phyloP scores from a whole-genome alignment of 2,888 invertebrate genomes.

The Hemithea aestivaria region DNA sequence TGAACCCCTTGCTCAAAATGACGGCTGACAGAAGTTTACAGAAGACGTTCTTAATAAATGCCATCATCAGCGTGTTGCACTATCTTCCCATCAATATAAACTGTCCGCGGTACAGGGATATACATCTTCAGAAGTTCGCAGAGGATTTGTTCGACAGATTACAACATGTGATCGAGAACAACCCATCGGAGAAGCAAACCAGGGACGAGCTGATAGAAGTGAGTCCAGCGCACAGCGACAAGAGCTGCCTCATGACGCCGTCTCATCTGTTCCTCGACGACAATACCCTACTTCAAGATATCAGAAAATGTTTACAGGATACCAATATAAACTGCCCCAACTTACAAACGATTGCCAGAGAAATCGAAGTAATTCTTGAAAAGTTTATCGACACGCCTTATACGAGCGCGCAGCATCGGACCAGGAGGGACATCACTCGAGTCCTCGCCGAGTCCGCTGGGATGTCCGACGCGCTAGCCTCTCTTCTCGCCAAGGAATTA shows the following conservation, averaged over 20 bases:
- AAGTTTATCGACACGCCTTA: constrained; percentile 8
- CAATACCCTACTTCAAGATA: constrained; percentile 3
- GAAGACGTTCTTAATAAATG: constrained; percentile 13
- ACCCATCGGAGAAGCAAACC: too few relatives aligned
- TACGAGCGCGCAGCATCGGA: too few relatives aligned
- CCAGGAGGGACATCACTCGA: too few relatives aligned
- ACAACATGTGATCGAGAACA: neutral
- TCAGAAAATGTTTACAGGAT: constrained; percentile 14
- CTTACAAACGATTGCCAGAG: constrained; percentile 6
- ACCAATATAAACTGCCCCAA: constrained; percentile 5
- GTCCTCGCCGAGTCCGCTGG: too few relatives aligned
- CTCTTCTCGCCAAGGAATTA: too few relatives aligned
- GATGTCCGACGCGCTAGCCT: too few relatives aligned
- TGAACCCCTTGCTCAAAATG: constrained; percentile 9
- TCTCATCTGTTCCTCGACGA: neutral
- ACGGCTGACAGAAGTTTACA: constrained; percentile 2
- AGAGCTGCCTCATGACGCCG: too few relatives aligned
- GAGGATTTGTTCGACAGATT: constrained; percentile 20
- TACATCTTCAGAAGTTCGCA: constrained; percentile 7
- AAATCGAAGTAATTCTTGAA: constrained; percentile 8
- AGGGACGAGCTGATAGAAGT: too few relatives aligned
- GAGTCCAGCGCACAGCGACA: too few relatives aligned
- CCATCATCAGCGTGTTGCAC: constrained; percentile 14
- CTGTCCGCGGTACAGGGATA: constrained; percentile 1
- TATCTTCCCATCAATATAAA: constrained; percentile 10